Conservation (phyloP, 53 echinoderm and acorn worm species). For the Pentamera pediparva region DNA sequence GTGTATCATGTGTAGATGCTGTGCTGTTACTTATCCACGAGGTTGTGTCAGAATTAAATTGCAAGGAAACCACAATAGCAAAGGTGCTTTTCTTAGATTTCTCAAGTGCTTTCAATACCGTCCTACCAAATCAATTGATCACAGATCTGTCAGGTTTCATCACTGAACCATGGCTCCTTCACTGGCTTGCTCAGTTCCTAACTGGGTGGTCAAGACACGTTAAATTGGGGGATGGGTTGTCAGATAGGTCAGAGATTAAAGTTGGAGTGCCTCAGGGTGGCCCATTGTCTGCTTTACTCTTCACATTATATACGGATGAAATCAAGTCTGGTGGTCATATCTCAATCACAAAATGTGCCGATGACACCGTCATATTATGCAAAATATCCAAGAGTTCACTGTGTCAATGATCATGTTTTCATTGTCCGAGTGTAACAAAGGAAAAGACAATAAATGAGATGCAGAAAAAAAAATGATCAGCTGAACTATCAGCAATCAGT, state of each 20-base stretch:
- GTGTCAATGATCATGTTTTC: too few species aligned
- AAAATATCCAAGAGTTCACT: too few species aligned
- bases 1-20: neutral
- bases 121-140: neutral
- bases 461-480: too few species aligned
- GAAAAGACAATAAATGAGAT: too few species aligned
- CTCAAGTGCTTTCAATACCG: neutral
- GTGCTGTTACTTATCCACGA: neutral
- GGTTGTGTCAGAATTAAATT: neutral
- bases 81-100: neutral
- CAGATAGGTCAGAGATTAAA: conserved; percentile 8
- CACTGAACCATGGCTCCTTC: neutral
- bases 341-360: neutral
- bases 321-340: neutral
- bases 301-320: neutral
- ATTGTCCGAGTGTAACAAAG: too few species aligned
- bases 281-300: too few species aligned
- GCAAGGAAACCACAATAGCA: neutral
- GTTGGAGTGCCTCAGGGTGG: neutral
- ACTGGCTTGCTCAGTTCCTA: neutral
- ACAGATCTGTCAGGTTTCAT: too few species aligned
- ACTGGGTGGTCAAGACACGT: conserved; percentile 12
- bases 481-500: neutral
- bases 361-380: too few species aligned
- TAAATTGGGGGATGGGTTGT: neutral